Conservation (phyloP, 2,797 vertebrate species). For the Bradypus variegatus region DNA sequence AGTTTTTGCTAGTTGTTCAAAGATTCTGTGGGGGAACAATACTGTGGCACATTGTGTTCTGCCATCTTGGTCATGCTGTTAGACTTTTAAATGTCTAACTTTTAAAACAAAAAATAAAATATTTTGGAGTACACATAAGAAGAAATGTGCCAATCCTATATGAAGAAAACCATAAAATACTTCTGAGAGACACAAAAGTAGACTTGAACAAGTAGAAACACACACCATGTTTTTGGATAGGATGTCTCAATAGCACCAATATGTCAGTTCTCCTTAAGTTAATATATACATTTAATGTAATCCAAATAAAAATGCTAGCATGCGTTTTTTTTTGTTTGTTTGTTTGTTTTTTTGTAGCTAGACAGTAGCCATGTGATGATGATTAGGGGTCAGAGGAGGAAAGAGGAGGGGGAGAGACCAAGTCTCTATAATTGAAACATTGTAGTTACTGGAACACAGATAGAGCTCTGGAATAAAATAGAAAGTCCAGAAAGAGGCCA, state of each 20-base stretch:
- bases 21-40: too few relatives aligned
- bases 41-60: too few relatives aligned
- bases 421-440: not conserved
- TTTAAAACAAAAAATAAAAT: constrained; percentile 2
- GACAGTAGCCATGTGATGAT: not conserved
- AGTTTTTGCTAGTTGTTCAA: too few relatives aligned
- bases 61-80: not conserved
- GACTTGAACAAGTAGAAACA: not conserved
- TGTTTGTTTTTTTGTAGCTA: not conserved
- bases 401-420: not conserved
- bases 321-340: too few relatives aligned
- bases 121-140: not conserved
- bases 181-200: not conserved
- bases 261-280: not conserved
- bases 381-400: too few relatives aligned
- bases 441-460: not conserved
- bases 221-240: not conserved
- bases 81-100: not conserved
- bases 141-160: not conserved
- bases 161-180: not conserved
- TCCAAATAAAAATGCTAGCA: not conserved
- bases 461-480: not conserved
- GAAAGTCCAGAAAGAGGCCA: not conserved
- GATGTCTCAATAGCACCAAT: not conserved
- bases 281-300: not conserved